Conservation (phyloP, 2,888 invertebrate genomes). For the Ditula angustiorana region DNA sequence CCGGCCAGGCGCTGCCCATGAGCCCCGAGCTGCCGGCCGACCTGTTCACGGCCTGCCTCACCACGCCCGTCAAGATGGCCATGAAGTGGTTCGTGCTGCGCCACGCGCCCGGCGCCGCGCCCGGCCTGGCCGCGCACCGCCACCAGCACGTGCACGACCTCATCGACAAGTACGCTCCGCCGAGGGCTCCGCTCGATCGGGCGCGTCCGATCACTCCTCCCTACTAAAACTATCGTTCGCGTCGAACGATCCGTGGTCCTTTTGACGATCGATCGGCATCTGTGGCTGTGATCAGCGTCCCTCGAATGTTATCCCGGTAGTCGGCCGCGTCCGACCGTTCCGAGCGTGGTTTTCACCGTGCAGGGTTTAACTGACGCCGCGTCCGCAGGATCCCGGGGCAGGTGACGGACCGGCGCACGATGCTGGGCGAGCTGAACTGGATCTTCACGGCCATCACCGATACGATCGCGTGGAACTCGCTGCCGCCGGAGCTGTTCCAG, state of each 20-base stretch:
- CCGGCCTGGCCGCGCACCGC: constrained; percentile 71
- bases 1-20: constrained; percentile 98
- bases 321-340: no score
- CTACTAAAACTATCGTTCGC: no score
- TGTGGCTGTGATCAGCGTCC: no score
- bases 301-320: no score
- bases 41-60: constrained; percentile 98
- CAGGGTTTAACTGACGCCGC: no score
- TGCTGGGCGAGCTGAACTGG: constrained; percentile 99
- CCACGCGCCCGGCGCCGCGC: constrained; percentile 90
- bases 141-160: constrained; percentile 88
- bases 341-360: no score
- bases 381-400: constrained; percentile 96
- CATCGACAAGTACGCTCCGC: constrained; percentile 92
- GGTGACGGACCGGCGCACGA: constrained; percentile 96
- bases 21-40: constrained; percentile 98
- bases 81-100: constrained; percentile 97
- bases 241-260: no score
- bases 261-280: no score
- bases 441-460: constrained; percentile 99
- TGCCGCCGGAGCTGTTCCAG: constrained; percentile 98
- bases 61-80: constrained; percentile 98
- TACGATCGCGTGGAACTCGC: constrained; percentile 99
- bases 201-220: no score
- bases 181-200: neutral